phyloP scores from a whole-genome alignment of 2,888 invertebrate species.

The Cephonodes hylas region DNA sequence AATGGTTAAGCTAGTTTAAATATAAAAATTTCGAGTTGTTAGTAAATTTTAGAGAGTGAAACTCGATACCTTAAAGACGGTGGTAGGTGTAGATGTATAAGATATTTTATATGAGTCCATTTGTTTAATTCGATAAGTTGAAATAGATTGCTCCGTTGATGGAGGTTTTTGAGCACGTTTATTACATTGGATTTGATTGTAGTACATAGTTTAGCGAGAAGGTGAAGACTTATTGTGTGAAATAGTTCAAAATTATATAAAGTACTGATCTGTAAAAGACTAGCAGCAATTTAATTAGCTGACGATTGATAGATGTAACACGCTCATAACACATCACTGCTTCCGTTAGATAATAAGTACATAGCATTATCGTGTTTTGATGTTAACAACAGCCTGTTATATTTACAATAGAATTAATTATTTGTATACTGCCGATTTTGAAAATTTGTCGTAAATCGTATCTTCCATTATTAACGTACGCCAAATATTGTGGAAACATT shows the following conservation, averaged over 20 bases:
- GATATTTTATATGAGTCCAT: background rate
- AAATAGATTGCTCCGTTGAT: too few species aligned
- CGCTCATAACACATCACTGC: background rate
- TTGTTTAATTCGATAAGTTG: too few species aligned
- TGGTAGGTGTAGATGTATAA: background rate
- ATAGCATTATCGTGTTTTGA: background rate
- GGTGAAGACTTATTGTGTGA: too few species aligned
- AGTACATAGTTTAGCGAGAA: too few species aligned
- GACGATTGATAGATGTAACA: background rate
- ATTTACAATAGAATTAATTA: background rate
- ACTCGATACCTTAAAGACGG: background rate
- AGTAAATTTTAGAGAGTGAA: too few species aligned
- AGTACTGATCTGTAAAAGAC: background rate
- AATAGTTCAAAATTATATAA: background rate
- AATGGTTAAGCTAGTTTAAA: too few species aligned
- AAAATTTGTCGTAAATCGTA: background rate
- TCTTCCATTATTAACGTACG: background rate
- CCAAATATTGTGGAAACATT: background rate
- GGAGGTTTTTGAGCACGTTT: too few species aligned
- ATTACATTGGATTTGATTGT: too few species aligned
- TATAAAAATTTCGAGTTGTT: too few species aligned
- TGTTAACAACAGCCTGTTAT: background rate
- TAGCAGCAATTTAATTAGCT: background rate
- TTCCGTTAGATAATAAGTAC: background rate
- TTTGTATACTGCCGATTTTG: background rate